Conservation (phyloP, 2,888 invertebrate genomes). For the Chaetogeoica ovagalla region DNA sequence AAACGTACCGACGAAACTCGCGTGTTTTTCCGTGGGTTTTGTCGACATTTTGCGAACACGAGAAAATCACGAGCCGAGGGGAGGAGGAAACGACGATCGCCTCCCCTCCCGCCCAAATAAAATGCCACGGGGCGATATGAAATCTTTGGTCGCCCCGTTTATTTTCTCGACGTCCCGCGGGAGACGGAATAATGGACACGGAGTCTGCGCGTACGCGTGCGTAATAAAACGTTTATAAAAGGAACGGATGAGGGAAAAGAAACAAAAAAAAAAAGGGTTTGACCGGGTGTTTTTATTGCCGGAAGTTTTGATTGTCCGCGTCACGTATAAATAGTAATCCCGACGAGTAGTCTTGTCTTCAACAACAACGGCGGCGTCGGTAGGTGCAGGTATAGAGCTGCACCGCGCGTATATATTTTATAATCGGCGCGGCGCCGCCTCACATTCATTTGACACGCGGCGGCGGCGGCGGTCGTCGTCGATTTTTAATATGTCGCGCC, state of each 20-base stretch:
- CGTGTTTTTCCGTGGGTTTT: too few species aligned
- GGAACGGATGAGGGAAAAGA: background rate
- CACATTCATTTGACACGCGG: conserved; percentile 19
- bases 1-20: too few species aligned
- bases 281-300: conserved; percentile 48
- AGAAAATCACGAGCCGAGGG: too few species aligned
- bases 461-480: conserved; percentile 1
- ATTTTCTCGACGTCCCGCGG: too few species aligned
- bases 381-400: background rate
- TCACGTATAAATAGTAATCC: conserved; percentile 7
- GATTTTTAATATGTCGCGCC: conserved; percentile 14
- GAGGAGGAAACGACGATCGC: too few species aligned
- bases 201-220: background rate
- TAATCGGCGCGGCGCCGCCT: conserved; percentile 10
- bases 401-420: too few species aligned
- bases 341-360: background rate
- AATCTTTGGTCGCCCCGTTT: too few species aligned
- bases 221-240: background rate
- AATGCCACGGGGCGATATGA: too few species aligned
- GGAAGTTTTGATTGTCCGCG: conserved; percentile 51
- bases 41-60: too few species aligned
- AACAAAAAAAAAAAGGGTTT: conserved; percentile 32
- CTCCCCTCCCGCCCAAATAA: too few species aligned
- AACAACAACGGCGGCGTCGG: conserved; percentile 10
- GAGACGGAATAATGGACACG: too few species aligned